Evolutionary conservation across 2,113 vertebrate genomes (phyloP).

Genomic region (Tragelaphus scriptus): DNA sequence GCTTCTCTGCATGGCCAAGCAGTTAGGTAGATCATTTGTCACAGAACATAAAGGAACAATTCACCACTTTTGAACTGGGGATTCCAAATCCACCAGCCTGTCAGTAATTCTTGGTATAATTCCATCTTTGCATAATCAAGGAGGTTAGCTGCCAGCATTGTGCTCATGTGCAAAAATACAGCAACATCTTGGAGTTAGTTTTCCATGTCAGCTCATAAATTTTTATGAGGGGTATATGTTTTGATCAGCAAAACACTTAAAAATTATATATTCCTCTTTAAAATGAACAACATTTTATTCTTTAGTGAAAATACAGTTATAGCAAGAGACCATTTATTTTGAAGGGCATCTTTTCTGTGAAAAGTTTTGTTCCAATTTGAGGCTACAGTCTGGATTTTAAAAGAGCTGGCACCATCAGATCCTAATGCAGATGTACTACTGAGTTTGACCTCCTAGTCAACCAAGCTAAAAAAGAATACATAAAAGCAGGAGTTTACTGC

Average conservation of each 20-base stretch:
- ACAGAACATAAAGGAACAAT: conserved; percentile 74
- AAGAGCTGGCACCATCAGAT: background rate
- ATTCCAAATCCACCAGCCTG: conserved; percentile 66
- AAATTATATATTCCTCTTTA: background rate
- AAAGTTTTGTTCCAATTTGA: background rate
- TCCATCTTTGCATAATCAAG: conserved; percentile 80
- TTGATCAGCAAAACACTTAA: conserved; percentile 47
- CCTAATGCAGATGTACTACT: background rate
- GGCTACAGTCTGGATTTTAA: background rate
- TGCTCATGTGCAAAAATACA: conserved; percentile 63
- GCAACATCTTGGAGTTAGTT: conserved; percentile 56
- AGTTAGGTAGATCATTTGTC: conserved; percentile 77
- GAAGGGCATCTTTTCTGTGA: conserved; percentile 1
- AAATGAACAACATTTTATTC: conserved; percentile 9
- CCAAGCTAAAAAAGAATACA: conserved; percentile 11
- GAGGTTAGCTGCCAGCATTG: conserved; percentile 70
- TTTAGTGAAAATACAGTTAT: background rate
- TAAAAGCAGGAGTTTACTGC: background rate
- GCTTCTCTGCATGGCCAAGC: conserved; percentile 49
- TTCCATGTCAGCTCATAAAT: conserved; percentile 55
- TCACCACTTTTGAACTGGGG: conserved; percentile 66
- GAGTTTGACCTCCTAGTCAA: conserved; percentile 32
- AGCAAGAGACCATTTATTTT: conserved; percentile 24
- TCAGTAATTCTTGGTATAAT: conserved; percentile 77
- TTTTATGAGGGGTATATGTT: conserved; percentile 67